These are phyloP conservation scores for Bombus impatiens DNA, from an alignment of 1,140 invertebrate species.

Conservation along the genomic window DNA sequence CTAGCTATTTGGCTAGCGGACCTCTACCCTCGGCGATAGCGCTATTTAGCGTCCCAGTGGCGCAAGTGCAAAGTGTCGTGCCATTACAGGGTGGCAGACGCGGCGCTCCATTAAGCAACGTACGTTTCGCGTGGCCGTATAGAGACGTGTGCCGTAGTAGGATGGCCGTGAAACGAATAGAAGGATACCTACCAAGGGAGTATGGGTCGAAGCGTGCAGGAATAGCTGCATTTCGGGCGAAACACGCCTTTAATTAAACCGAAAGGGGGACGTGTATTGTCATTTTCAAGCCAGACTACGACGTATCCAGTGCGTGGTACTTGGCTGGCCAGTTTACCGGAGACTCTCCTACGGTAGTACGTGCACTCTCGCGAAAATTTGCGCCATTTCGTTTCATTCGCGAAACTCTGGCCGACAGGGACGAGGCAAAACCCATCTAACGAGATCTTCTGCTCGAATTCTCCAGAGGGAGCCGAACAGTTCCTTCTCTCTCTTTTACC, in stretches of 20 bases:
- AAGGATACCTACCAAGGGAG: slow-evolving; percentile 18
- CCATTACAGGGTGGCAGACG: slow-evolving; percentile 64
- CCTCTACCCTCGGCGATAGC: slow-evolving; percentile 55
- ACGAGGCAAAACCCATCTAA: slow-evolving; percentile 56
- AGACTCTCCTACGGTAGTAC: background rate
- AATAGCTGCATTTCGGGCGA: slow-evolving; percentile 60
- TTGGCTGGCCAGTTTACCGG: slow-evolving; percentile 51
- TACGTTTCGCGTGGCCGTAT: slow-evolving; percentile 50
- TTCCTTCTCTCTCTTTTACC: background rate
- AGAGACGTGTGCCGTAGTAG: slow-evolving; percentile 33
- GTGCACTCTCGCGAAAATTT: slow-evolving; percentile 62
- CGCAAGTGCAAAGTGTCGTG: slow-evolving; percentile 69
- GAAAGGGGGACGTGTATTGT: slow-evolving; percentile 72
- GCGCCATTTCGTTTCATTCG: slow-evolving; percentile 68
- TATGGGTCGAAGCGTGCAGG: slow-evolving; percentile 15
- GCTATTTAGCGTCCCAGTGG: slow-evolving; percentile 61
- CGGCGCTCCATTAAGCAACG: slow-evolving; percentile 66
- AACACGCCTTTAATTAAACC: slow-evolving; percentile 72
- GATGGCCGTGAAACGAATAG: slow-evolving; percentile 47
- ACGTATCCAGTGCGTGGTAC: slow-evolving; percentile 47
- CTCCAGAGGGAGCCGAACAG: slow-evolving; percentile 35
- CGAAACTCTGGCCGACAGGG: slow-evolving; percentile 29
- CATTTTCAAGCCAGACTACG: slow-evolving; percentile 59
- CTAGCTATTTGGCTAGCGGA: slow-evolving; percentile 46
- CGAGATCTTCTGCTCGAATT: slow-evolving; percentile 64